Base-by-base conservation (phyloP, 2,888 invertebrate species). In the Drosophila borborema region DNA sequence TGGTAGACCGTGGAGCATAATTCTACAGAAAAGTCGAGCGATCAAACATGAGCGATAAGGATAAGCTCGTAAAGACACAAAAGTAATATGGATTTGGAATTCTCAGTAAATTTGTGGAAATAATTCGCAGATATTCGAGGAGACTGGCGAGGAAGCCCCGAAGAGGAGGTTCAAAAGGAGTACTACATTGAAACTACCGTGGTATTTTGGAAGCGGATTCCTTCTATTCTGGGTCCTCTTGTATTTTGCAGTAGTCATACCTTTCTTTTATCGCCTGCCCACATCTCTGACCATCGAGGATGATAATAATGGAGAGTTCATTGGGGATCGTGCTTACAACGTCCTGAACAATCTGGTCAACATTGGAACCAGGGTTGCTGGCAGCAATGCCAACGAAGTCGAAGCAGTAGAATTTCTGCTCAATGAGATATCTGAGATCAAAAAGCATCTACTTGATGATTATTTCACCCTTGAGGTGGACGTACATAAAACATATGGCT, bases 311-410 rank as follows among this genome's bases (percentile, higher is more conserved):
- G 94, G 93, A 14, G 91, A 93, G 65, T 96, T 96, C 89, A 94
- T 96, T 64, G 95, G 95, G 10, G 95, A 96, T 91, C 93, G 96
- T 79, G 96, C 97, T 0, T 93, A 94, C 9, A 34, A 64, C 5
- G 51, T 45, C 1, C 61, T 76, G 3, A 64, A 62, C 31, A 54
- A 67, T 59, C 56, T 20, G 23, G 74, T 12, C 41, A 91, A 76
- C 46, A 93, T 96, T 59, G 97, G 97, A 0, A 95, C 96, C 0
- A 93, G 95, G 79, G 94, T 96, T 5, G 94, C 95, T 16, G 97
- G 97, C 10, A 96, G 96, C 86, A 92, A 94, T 65, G 95, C 94
- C 79, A 97, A 96, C 92, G 97, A 97, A 93, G 93, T 95, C 7
- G 83, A 93, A 1, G 94, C 95, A 1, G 94, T 95, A 1, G 92